Evolutionary conservation across 2,888 invertebrate species (phyloP), one percentile per base, ranked within the genome.

Genomic region (Ctenicera cuprea): DNA sequence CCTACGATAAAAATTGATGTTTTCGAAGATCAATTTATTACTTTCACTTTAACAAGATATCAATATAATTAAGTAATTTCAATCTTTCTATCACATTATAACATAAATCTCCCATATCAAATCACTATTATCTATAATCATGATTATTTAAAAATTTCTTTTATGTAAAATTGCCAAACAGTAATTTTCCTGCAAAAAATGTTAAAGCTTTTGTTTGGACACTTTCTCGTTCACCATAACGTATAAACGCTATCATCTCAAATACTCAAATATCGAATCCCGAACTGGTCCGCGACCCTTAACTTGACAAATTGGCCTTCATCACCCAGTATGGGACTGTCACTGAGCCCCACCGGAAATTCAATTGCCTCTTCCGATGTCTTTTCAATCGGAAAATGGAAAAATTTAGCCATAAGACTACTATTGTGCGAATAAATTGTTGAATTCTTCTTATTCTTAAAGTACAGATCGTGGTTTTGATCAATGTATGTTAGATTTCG

Each of bases 311-410:
- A 54, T 54, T 54, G 54, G 30, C 54, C 54, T 20, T 54, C 54
- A 54, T 54, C 54, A 22, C 26, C 54, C 30, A 54, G 50, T 50
- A 54, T 30, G 54, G 54, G 54, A 14, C 54, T 30, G 83, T 81
- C 81, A 38, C 12, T 61, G 61, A 18, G n/a, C 59, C 52, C 30
- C 48, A 22, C 18, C 63, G 45, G 63, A 63, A 76, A 73, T 76
- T 76, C 76, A 76, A 76, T 73, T 61, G 71, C 64, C 48, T 50
- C 48, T 61, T 50, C 61, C 41, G 66, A 66, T 66, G 62, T 52
- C 72, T 65, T 64, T 43, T 69, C 75, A 38, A 69, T 54, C 75
- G 68, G 71, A 75, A 75, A 75, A 75, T 73, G 75, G 75, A 73
- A 72, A 75, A 75, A 75, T 69, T 71, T 68, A 64, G 73, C 72